A percentile compares a stretch with the other conserved stretches of the same genome.
Evolutionary conservation across 2,888 invertebrate species (phyloP).

Genomic region (Hyppa rectilinea): DNA sequence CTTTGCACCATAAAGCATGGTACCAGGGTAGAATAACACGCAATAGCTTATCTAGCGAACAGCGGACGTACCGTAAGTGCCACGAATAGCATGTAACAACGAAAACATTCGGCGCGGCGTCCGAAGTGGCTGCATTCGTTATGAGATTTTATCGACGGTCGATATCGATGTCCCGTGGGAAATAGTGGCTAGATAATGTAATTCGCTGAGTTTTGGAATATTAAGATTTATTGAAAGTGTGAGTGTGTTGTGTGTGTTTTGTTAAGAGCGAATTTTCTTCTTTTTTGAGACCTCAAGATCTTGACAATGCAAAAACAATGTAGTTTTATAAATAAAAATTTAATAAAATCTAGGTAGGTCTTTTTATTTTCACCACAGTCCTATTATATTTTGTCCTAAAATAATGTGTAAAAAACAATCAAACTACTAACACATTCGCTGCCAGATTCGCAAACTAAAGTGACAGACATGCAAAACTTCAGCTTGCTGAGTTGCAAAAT

Average conservation of each 20-base stretch:
- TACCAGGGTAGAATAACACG: constrained; percentile 64
- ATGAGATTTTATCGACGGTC: constrained; percentile 54
- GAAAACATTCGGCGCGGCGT: constrained; percentile 31
- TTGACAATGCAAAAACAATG: neutral
- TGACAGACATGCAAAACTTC: too few species aligned
- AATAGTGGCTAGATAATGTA: constrained; percentile 50
- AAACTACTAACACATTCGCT: too few species aligned
- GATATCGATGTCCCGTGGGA: constrained; percentile 52
- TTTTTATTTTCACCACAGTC: too few species aligned
- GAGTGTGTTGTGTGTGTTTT: too few species aligned
- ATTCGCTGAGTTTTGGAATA: constrained; percentile 39
- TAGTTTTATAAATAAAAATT: neutral
- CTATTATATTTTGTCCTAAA: too few species aligned
- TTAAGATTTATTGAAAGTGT: constrained; percentile 49
- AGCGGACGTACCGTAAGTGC: constrained; percentile 50
- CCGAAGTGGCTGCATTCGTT: constrained; percentile 48
- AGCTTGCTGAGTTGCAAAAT: too few species aligned
- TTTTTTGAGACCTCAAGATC: neutral
- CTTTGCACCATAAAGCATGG: constrained; percentile 10
- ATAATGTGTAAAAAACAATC: too few species aligned
- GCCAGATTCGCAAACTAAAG: too few species aligned
- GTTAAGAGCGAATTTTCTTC: neutral
- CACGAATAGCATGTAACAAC: constrained; percentile 45
- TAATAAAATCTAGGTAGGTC: neutral
- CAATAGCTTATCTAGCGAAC: constrained; percentile 59